These are phyloP conservation scores for Microcebus tavaratra DNA, from an alignment of 2,113 vertebrate genomes.

Conservation along the genomic window DNA sequence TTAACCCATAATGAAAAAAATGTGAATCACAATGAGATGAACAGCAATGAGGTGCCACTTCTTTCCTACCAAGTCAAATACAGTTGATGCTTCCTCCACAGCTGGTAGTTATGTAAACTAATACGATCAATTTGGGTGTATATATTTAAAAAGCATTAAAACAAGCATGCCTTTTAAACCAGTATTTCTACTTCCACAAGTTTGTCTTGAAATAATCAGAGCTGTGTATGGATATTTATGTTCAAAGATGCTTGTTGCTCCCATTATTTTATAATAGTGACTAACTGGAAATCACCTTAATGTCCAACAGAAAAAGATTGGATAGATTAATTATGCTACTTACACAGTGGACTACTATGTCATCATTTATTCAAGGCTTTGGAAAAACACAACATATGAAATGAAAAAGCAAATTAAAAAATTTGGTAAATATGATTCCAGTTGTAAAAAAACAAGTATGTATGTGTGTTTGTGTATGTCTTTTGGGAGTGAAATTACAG, in stretches of 20 bases:
- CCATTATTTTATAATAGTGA: constrained; percentile 12
- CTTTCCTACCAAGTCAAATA: neutral
- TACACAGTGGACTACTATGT: neutral
- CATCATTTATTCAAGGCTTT: constrained; percentile 13
- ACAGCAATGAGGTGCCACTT: neutral
- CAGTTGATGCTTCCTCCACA: neutral
- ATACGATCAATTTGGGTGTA: neutral
- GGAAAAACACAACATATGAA: neutral
- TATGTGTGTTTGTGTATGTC: neutral
- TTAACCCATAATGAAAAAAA: neutral
- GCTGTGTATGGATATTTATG: neutral
- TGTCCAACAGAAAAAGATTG: neutral
- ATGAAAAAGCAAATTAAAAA: neutral
- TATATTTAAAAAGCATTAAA: neutral
- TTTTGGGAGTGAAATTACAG: neutral
- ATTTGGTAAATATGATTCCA: neutral
- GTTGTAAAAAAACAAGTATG: neutral
- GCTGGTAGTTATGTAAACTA: neutral
- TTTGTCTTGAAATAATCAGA: constrained; percentile 27
- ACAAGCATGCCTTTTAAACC: neutral
- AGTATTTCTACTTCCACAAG: neutral
- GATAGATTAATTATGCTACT: neutral
- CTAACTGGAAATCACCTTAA: neutral
- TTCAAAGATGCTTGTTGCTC: neutral
- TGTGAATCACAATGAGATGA: neutral